Base-by-base conservation (phyloP, 2,888 invertebrate species). In the Sarcophaga rosellei region DNA sequence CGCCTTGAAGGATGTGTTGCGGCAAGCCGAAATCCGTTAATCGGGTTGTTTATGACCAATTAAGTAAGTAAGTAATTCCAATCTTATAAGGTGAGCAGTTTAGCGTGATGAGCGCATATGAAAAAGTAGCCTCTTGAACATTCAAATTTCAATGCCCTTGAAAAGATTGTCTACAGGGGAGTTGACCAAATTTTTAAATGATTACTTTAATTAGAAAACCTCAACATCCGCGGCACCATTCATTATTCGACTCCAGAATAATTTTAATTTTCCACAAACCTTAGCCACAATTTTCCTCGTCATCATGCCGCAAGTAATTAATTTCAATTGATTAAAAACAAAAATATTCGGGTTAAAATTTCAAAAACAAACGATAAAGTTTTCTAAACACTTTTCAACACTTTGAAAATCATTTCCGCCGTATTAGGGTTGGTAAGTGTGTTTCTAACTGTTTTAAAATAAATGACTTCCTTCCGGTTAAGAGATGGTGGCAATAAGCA, bases 401-500 rank as follows among this genome's bases (percentile, higher is more conserved):
- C 84, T 84, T 84, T 35, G 57, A 44, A 84, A 69, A 69, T 25
- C 45, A 74, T 61, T 75, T 75, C 11, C 79, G 10, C 12, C 57
- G 12, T 47, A 10, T 70, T 65, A 75, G 62, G 21, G 61, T 57
- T 45, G 44, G 44, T 45, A 79, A 74, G 11, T 59, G 35, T 75
- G 65, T 59, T 80, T 44, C n/a, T 73, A 73, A 81, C 66, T 61
- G 57, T 45, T 81, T 76, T 72, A 12, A 72, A 78, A 69, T 65
- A 75, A 84, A 84, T 72, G 8, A 84, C 65, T 80, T 84, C 84
- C 84, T 84, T 84, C 84, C 79, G 63, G 12, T 61, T 35, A 17
- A 17, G 20, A 66, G 1, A 12, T 47, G 6, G 17, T 21, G 17
- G 8, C 1, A 0, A n/a, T 61, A 20, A 23, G 69, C 35, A 59